Evolutionary conservation across 2,113 vertebrate genomes (phyloP), one percentile per base, ranked within the genome.

Genomic region (Todiramphus saurophagus): DNA sequence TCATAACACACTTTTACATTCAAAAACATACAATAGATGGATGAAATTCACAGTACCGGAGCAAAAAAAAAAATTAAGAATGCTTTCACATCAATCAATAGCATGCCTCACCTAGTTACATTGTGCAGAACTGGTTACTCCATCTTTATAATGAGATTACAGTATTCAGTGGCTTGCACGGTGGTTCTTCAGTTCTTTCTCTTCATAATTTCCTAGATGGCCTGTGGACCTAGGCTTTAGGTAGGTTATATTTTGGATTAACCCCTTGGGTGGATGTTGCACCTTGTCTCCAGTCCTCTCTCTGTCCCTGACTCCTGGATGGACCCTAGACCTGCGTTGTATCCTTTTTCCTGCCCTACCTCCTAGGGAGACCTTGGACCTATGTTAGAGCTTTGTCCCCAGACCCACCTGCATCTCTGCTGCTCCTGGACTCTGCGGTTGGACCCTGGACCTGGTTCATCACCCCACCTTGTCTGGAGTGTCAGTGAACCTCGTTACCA

Each of bases 291-390:
- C 35, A 27, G 64, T 8, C 11, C 21, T 31, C n/a, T 4, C n/a
- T 56, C 41, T 48, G 48, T 25, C n/a, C n/a, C 48, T 11, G 35
- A 11, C 37, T 21, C 33, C 53, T 3, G 44, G 37, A 3, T 1
- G 33, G 37, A 28, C 16, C 6, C 24, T 9, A n/a, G 23, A 7
- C 24, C 11, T 3, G 4, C 1, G 39, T 1, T 5, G 16, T 4
- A 30, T 56, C 41, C 35, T 15, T 39, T 9, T 27, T 41, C 39
- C 48, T 69, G 46, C 55, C 41, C n/a, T 5, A 1, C n/a, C n/a
- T 24, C 28, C 70, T 13, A 14, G 13, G 30, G 30, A 9, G 28
- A 16, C 28, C 70, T 35, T 1, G 39, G 39, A 8, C n/a, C 46
- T 21, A 2, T 2, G 10, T 11, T 8, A n/a, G 28, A 27, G 31